These are phyloP conservation scores for Myotis vivesi DNA, from an alignment of 2,797 vertebrate species.

Conservation along the genomic window DNA sequence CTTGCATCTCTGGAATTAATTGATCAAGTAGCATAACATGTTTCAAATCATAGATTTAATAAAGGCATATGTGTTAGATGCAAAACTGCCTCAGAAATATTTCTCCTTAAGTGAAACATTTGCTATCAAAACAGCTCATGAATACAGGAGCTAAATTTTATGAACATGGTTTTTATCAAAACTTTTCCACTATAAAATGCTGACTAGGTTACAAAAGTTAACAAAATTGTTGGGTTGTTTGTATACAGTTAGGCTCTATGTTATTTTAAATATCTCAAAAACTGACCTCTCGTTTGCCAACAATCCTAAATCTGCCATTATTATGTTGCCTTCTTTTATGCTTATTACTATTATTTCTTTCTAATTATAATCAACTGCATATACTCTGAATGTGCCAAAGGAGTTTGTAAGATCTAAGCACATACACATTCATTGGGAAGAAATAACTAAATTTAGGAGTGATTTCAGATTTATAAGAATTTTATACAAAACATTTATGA, in stretches of 20 bases:
- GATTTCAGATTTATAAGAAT: background rate
- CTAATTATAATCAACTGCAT: background rate
- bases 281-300: background rate
- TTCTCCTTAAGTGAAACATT: conserved; percentile 4
- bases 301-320: background rate
- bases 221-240: background rate
- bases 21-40: background rate
- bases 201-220: conserved; percentile 30
- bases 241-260: background rate
- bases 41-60: background rate
- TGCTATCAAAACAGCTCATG: background rate
- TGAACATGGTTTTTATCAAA: background rate
- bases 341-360: background rate
- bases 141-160: background rate
- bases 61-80: background rate
- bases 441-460: background rate
- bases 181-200: conserved; percentile 52
- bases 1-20: background rate
- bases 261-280: conserved; percentile 53
- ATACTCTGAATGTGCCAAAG: background rate
- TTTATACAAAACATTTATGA: conserved; percentile 6
- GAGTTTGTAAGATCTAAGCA: background rate
- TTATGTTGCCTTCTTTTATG: background rate
- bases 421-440: background rate
- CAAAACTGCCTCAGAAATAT: background rate